Base-by-base conservation (phyloP, 1,140 invertebrate species). In the Orchestia grillus region DNA sequence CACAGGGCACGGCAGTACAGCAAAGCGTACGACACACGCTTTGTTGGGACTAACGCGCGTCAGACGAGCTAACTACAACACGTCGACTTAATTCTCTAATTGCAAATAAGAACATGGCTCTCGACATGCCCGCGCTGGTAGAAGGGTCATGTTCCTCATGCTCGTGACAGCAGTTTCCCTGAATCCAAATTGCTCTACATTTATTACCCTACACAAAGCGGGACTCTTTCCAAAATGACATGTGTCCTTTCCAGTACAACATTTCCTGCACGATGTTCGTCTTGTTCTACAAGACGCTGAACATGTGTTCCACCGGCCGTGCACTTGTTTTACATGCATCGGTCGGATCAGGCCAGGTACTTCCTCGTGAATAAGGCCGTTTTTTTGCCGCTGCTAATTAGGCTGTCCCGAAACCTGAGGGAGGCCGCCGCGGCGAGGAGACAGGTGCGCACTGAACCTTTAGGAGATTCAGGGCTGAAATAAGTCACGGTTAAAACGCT, bases 61-160 rank as follows among this genome's bases (percentile, higher is more conserved):
- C 41, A 90, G 43, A 44, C 41, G 41, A 42, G 41, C 36, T 42
- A 90, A 90, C 11, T 36, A 77, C 62, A 77, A 36, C 62, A 77
- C 62, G 62, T 90, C 28, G 88, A 42, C 88, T 44, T 42, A 90
- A 90, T 90, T 42, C 28, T 41, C 88, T 90, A 90, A 90, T 90
- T 90, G 88, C 41, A 90, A 90, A 90, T 90, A 90, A 90, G 88
- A 90, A 90, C 88, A 90, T 90, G 88, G 42, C 88, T 44, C 15
- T 3, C 88, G 88, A 90, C 88, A 90, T 90, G 88, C 88, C 88
- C 88, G 15, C n/a, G 88, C 88, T 43, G 41, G 43, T 90, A 4
- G 23, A 16, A 42, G 88, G 43, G 88, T 43, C 43, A 90, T 15
- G 28, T 28, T 90, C 28, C 43, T 42, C 88, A 8, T 19, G 36